Base-by-base conservation (phyloP, 2,113 vertebrate genomes). In the Psilopogon haemacephalus region DNA sequence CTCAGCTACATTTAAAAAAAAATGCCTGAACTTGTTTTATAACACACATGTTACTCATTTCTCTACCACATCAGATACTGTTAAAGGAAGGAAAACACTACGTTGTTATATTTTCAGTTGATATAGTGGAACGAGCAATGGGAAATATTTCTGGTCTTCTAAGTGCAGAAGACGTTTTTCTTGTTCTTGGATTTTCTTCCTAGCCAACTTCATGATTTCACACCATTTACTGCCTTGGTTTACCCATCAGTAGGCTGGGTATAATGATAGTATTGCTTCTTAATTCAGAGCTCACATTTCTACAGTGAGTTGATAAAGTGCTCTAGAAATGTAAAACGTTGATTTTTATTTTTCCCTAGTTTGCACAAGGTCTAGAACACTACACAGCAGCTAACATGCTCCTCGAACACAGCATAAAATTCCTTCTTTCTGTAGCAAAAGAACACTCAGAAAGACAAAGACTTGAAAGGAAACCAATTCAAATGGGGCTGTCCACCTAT, bases 261-360 rank as follows among this genome's bases (percentile, higher is more conserved):
- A 26, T 68, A 85, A 88, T 20, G 44, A 70, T 12, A 79, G 15
- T 4, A 4, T 55, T 88, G 17, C 42, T 75, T 55, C 73, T 73
- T 86, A 85, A 90, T 62, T 63, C 71, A 89, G 74, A 75, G 60
- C 67, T 83, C n/a, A 55, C 30, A 32, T 83, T 85, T 92, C 89
- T 75, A 73, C 58, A 63, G 15, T 71, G 52, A 84, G 33, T 9
- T 73, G 64, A 92, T 17, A 63, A 87, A 46, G 37, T 80, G 32
- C 15, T 73, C 79, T 87, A 70, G 1, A 3, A 87, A 73, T 9
- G 8, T 21, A 86, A 84, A 85, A 75, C 64, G 84, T 2, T 80
- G 68, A 21, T 19, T 14, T 59, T 63, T 50, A 50, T 33, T 64
- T 32, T 23, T 5, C 15, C 12, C 5, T 20, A 28, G 13, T 62